Conservation (phyloP, 2,113 vertebrate species). For the Hemiscyllium ocellatum region DNA sequence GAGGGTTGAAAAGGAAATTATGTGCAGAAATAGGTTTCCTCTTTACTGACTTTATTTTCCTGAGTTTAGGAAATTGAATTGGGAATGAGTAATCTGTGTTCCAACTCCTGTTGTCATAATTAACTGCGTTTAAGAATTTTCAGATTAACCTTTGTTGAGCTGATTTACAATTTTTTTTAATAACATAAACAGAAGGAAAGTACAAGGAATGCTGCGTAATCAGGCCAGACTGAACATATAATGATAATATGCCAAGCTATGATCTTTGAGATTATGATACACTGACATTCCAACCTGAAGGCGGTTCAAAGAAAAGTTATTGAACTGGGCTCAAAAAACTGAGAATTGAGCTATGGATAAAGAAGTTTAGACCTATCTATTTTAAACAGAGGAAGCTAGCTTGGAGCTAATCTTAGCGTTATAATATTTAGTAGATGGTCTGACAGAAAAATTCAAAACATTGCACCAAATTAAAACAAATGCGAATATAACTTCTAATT, state of each 20-base stretch:
- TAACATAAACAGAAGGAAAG: neutral
- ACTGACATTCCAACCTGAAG: neutral
- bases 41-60: neutral
- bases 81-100: neutral
- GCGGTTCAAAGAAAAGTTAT: neutral
- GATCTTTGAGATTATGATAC: neutral
- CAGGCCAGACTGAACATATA: neutral
- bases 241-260: neutral
- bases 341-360: neutral
- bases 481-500: neutral
- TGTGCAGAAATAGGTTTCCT: neutral
- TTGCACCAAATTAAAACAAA: neutral
- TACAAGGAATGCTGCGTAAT: neutral
- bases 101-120: neutral
- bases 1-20: neutral
- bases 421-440: neutral
- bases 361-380: neutral
- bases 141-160: neutral
- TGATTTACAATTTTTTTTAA: neutral
- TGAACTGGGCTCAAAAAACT: neutral
- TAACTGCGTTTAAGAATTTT: neutral
- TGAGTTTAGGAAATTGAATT: neutral
- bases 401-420: neutral
- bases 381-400: neutral
- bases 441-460: neutral